Base-by-base conservation (phyloP, 2,888 invertebrate species). In the Lordiphosa andalusiaca region DNA sequence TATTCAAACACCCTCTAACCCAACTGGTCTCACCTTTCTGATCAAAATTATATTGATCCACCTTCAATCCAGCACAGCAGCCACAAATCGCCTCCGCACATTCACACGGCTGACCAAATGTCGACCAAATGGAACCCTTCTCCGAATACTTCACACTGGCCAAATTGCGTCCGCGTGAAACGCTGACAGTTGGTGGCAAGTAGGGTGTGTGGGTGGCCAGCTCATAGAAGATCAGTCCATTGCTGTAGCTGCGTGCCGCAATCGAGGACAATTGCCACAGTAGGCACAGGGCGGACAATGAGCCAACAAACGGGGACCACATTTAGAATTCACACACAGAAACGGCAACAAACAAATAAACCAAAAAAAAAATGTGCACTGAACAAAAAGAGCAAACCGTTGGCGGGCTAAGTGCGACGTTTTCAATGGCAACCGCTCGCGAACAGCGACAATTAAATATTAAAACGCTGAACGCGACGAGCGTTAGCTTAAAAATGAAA, bases 1-100 rank as follows among this genome's bases (percentile, higher is more conserved):
- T n/a, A n/a, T n/a, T n/a, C n/a, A n/a, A n/a, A n/a, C n/a, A n/a
- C n/a, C n/a, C n/a, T n/a, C n/a, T n/a, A n/a, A n/a, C n/a, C n/a
- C n/a, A n/a, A n/a, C n/a, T n/a, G n/a, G n/a, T 16, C 16, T 19
- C 77, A 88, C 88, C 84, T 74, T 88, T 88, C 56, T 88, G 86
- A 71, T 89, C 81, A 46, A 88, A 89, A 67, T 92, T 92, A 60
- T 94, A 91, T 36, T 92, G 90, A 56, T 92, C 91, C 58, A 95
- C 90, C 70, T 93, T 92, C 68, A 95, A 91, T n/a, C 95, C 94
- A 2, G 93, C 92, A 77, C 95, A 95, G 85, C 95, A 95, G 44
- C 91, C 92, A 78, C 95, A 95, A 47, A 90, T 88, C 0, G 91
- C 85, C 3, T 90, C 90, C 13, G 90, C 89, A 78, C 95, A 95